Evolutionary conservation across 2,797 vertebrate genomes (phyloP).

Genomic region (Falco cherrug): DNA sequence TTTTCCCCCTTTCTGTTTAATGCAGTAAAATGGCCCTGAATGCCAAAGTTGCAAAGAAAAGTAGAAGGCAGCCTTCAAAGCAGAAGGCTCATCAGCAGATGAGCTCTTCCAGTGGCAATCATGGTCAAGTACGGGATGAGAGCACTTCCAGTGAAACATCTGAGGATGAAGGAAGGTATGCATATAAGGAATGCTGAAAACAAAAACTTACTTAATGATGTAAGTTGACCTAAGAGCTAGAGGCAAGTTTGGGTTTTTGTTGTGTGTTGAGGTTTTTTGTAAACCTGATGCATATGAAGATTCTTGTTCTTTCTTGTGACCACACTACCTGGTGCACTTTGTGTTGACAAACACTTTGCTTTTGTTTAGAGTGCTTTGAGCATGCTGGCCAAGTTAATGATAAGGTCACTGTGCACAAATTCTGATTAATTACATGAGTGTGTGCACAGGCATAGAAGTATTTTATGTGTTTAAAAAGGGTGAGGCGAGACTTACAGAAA

Average conservation of each 20-base stretch:
- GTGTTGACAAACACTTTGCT: not conserved
- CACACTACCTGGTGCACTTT: not conserved
- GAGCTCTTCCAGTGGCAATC: constrained; percentile 65
- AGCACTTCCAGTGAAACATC: constrained; percentile 85
- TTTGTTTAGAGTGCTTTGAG: not conserved
- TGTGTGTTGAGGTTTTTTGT: not conserved
- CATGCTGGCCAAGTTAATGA: not conserved
- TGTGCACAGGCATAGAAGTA: not conserved
- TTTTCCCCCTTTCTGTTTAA: not conserved
- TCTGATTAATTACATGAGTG: not conserved
- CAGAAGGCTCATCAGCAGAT: not conserved
- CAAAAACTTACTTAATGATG: not conserved
- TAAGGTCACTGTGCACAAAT: not conserved
- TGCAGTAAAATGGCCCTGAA: constrained; percentile 35
- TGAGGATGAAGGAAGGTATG: constrained; percentile 85
- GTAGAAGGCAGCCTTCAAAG: constrained; percentile 53
- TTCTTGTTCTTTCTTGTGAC: not conserved
- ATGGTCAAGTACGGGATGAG: constrained; percentile 80
- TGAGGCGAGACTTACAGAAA: not conserved
- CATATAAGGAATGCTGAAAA: not conserved
- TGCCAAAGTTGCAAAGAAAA: constrained; percentile 42
- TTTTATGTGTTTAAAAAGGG: not conserved
- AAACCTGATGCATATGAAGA: not conserved
- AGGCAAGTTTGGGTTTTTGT: not conserved
- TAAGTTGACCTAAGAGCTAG: not conserved